A percentile compares a stretch with the other conserved stretches of the same genome.
Conservation (phyloP, 2,888 invertebrate genomes). For the Portevinia maculata region DNA sequence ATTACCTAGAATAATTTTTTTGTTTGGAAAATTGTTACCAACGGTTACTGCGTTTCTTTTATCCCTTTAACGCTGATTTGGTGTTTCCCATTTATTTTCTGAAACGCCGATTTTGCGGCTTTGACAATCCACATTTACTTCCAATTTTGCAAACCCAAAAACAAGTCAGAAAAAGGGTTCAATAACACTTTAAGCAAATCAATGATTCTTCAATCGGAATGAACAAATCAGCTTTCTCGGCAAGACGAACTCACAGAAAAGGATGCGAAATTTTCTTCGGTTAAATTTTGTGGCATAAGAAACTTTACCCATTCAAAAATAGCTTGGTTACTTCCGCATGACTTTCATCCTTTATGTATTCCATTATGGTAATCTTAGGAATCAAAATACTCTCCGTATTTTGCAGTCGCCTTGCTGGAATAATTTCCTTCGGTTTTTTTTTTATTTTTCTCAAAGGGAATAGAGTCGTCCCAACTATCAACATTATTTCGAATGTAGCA, state of each 20-base stretch:
- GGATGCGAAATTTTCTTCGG: not conserved
- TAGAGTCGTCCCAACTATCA: constrained; percentile 30
- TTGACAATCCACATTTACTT: not conserved
- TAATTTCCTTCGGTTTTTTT: constrained; percentile 5
- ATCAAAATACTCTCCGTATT: constrained; percentile 39
- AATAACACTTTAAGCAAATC: constrained; percentile 27
- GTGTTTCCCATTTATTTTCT: not conserved
- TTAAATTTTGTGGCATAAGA: not conserved
- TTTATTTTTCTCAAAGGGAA: not conserved
- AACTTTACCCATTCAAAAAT: constrained; percentile 6
- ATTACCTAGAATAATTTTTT: no score
- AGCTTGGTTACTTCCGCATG: constrained; percentile 28
- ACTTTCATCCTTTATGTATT: constrained; percentile 25
- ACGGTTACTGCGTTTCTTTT: no score
- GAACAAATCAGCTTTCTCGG: constrained; percentile 24
- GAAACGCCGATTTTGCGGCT: not conserved
- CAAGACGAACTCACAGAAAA: not conserved
- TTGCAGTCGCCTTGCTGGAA: constrained; percentile 19
- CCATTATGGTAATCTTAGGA: constrained; percentile 28
- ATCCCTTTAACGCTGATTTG: no score
- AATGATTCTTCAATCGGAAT: constrained; percentile 27
- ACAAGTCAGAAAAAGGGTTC: not conserved
- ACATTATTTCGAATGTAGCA: constrained; percentile 46
- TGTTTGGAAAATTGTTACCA: no score
- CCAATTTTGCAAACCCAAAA: not conserved